Evolutionary conservation across 2,113 vertebrate species (phyloP).

Genomic region (Agapornis roseicollis): DNA sequence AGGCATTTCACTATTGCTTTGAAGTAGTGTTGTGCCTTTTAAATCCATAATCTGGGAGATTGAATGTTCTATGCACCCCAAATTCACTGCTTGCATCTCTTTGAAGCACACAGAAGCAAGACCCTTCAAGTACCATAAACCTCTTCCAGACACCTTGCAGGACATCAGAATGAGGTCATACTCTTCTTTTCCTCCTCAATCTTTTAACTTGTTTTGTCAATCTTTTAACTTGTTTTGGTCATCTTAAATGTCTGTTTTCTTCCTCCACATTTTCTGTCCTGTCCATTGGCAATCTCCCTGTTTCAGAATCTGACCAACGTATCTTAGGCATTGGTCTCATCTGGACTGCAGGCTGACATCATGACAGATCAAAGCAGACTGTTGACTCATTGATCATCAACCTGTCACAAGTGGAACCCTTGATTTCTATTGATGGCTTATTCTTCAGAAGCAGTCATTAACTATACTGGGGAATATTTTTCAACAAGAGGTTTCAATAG

Average conservation of each 20-base stretch:
- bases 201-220: neutral
- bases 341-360: neutral
- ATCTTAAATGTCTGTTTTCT: neutral
- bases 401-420: neutral
- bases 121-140: neutral
- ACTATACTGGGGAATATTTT: neutral
- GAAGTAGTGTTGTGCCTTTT: neutral
- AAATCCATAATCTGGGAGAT: neutral
- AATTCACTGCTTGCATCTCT: neutral
- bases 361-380: neutral
- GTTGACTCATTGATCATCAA: neutral
- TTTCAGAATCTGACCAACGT: neutral
- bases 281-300: neutral
- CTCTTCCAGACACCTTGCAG: neutral
- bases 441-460: neutral
- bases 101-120: neutral
- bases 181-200: neutral
- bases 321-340: neutral
- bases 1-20: neutral
- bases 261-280: neutral
- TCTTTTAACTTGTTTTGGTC: neutral
- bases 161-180: neutral
- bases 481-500: neutral
- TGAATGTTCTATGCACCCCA: neutral
- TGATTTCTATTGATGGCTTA: neutral